Conservation (phyloP, 2,888 invertebrate genomes). For the Drosophila algonquin region DNA sequence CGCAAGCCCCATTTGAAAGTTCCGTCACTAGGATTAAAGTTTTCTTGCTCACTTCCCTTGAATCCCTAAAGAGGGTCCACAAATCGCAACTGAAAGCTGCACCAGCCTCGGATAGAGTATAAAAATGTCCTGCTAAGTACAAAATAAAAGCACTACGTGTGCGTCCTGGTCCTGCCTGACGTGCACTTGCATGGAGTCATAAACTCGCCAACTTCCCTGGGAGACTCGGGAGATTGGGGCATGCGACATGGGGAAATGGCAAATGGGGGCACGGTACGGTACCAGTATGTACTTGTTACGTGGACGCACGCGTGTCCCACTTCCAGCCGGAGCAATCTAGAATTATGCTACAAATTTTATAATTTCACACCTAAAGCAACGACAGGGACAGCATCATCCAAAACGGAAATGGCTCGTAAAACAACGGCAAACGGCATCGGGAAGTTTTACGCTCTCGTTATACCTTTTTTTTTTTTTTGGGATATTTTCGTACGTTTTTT, state of each 20-base stretch:
- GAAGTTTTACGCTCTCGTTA: conserved; percentile 53
- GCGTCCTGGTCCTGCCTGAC: conserved; percentile 31
- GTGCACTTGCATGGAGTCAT: conserved; percentile 46
- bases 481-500: neutral
- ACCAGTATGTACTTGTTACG: conserved; percentile 29
- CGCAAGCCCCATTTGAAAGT: neutral
- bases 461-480: conserved; percentile 5
- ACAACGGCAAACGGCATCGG: conserved; percentile 53
- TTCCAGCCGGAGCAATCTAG: conserved; percentile 16
- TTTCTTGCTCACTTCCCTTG: neutral
- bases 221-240: conserved; percentile 5
- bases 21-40: neutral
- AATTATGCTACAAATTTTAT: conserved; percentile 67
- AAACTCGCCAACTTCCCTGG: conserved; percentile 29
- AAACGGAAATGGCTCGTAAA: conserved; percentile 67
- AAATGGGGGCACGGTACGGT: neutral
- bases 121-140: conserved; percentile 56
- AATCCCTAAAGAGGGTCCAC: conserved; percentile 2
- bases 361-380: conserved; percentile 57
- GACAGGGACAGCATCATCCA: conserved; percentile 35
- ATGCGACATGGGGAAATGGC: conserved; percentile 20
- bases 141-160: conserved; percentile 64
- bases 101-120: conserved; percentile 41
- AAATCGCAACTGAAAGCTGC: conserved; percentile 15
- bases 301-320: conserved; percentile 40